phyloP scores from a whole-genome alignment of 1,140 invertebrate genomes.

The Apocrypta bakeri region DNA sequence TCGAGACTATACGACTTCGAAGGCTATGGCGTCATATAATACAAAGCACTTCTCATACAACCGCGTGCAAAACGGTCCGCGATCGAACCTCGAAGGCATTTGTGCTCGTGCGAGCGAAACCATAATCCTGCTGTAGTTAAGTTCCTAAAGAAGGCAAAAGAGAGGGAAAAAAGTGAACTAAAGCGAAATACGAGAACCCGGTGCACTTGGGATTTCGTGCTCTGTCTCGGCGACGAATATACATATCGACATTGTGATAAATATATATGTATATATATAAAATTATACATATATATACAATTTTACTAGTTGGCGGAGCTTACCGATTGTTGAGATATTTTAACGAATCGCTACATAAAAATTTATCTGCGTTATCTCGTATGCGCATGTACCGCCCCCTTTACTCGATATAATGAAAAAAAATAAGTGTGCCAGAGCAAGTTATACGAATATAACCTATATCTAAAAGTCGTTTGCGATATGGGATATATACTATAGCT shows the following conservation, averaged over 20 bases:
- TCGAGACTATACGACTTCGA: neutral
- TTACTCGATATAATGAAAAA: slow-evolving; percentile 14
- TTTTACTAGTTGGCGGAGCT: slow-evolving; percentile 30
- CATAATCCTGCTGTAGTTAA: slow-evolving; percentile 40
- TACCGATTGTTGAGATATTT: slow-evolving; percentile 25
- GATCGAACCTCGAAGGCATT: slow-evolving; percentile 30
- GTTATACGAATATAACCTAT: neutral
- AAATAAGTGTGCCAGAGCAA: slow-evolving; percentile 18
- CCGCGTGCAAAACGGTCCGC: neutral
- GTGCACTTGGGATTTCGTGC: neutral
- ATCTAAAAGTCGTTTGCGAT: neutral
- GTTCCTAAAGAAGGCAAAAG: slow-evolving; percentile 34
- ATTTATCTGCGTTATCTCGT: slow-evolving; percentile 9
- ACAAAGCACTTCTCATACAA: neutral
- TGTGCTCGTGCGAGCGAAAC: neutral
- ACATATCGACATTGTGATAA: slow-evolving; percentile 47
- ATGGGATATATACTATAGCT: slow-evolving; percentile 8
- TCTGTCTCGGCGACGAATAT: slow-evolving; percentile 4
- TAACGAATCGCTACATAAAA: slow-evolving; percentile 33
- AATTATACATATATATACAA: no score
- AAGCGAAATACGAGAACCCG: neutral
- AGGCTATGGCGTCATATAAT: neutral
- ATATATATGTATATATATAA: no score
- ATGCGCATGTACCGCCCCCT: neutral
- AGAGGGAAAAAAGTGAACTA: neutral